These are phyloP conservation scores for Dreissena polymorpha DNA, from an alignment of 1,140 invertebrate species.

Conservation along the genomic window DNA sequence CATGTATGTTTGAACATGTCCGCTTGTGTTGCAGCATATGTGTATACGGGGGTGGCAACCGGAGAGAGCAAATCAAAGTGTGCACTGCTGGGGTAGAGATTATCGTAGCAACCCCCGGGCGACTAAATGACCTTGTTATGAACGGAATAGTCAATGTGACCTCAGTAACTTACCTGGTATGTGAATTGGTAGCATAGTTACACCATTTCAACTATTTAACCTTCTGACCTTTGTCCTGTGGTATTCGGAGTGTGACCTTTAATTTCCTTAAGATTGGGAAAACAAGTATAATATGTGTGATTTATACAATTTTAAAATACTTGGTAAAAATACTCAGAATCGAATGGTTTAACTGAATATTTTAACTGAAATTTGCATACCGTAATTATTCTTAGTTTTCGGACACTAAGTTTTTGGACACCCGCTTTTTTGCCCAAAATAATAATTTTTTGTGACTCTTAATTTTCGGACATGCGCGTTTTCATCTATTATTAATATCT, in stretches of 20 bases:
- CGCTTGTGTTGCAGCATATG: constrained; percentile 78
- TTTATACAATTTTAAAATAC: no score
- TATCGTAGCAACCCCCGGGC: constrained; percentile 93
- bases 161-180: constrained; percentile 78
- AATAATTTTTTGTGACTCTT: no score
- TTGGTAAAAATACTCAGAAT: no score
- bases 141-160: constrained; percentile 78
- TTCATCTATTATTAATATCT: no score
- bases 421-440: no score
- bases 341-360: no score
- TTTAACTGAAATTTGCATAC: no score
- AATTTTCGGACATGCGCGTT: no score
- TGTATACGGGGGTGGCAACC: constrained; percentile 91
- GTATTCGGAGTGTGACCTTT: neutral
- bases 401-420: no score
- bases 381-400: no score
- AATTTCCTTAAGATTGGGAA: neutral
- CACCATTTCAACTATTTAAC: neutral
- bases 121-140: constrained; percentile 89
- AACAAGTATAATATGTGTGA: no score
- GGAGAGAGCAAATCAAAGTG: constrained; percentile 87
- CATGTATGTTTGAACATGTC: no score
- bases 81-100: constrained; percentile 90
- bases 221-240: neutral
- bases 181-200: constrained; percentile 24